Evolutionary conservation across 2,797 vertebrate genomes (phyloP).

Genomic region (Phataginus tricuspis): DNA sequence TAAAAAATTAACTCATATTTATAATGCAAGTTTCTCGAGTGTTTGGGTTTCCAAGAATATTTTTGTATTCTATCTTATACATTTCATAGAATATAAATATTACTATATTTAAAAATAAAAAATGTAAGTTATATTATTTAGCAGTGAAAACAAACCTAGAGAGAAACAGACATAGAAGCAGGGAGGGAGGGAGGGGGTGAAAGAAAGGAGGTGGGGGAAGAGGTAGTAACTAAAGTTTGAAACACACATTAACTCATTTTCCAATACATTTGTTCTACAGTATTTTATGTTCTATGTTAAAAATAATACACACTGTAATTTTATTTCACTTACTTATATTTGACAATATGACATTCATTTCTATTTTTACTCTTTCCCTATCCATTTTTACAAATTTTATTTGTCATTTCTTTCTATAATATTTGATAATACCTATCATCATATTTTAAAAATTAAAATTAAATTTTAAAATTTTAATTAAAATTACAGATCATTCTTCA

Average conservation of each 20-base stretch:
- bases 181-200: neutral
- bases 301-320: neutral
- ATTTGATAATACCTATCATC: neutral
- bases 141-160: neutral
- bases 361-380: neutral
- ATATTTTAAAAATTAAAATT: neutral
- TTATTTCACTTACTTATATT: neutral
- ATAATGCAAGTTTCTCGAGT: neutral
- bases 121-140: neutral
- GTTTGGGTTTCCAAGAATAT: neutral
- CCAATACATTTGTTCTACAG: neutral
- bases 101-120: neutral
- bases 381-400: neutral
- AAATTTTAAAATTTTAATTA: neutral
- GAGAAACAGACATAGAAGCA: neutral
- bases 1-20: neutral
- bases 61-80: neutral
- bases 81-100: neutral
- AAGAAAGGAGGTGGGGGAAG: too few relatives aligned
- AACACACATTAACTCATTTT: neutral
- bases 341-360: neutral
- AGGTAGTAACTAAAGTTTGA: neutral
- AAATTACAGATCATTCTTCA: neutral
- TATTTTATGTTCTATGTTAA: neutral
- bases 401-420: neutral